Percentiles rank a stretch among this genome's conserved stretches.
Conservation (phyloP, 2,113 vertebrate species). For the Xerus inauris region DNA sequence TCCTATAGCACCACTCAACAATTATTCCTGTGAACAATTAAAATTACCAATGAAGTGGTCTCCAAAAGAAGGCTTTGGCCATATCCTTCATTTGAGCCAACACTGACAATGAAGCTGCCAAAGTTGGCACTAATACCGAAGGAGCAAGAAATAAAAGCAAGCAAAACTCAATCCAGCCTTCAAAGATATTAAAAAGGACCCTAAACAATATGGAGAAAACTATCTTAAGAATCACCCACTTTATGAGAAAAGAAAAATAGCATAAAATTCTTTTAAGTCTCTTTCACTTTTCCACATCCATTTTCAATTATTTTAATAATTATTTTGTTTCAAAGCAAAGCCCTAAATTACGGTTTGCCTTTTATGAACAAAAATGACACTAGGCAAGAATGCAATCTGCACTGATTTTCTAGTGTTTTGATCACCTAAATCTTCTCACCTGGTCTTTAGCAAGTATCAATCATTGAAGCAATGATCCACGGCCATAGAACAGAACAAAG, state of each 20-base stretch:
- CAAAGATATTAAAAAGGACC: slow-evolving; percentile 59
- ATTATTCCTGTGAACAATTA: slow-evolving; percentile 68
- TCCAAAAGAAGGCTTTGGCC: slow-evolving; percentile 61
- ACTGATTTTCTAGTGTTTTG: slow-evolving; percentile 33
- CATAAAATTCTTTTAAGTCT: slow-evolving; percentile 7
- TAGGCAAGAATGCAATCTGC: slow-evolving; percentile 14
- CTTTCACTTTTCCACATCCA: slow-evolving; percentile 32
- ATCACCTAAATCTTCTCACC: slow-evolving; percentile 63
- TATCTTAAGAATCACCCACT: slow-evolving; percentile 23
- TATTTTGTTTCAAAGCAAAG: slow-evolving; percentile 59
- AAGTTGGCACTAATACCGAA: background rate
- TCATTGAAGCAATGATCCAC: slow-evolving; percentile 56
- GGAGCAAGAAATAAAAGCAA: slow-evolving; percentile 54
- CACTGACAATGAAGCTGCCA: slow-evolving; percentile 14
- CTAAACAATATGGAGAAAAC: slow-evolving; percentile 38
- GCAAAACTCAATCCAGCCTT: slow-evolving; percentile 26
- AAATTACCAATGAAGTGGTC: slow-evolving; percentile 63
- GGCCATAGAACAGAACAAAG: slow-evolving; percentile 47
- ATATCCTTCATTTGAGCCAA: slow-evolving; percentile 46
- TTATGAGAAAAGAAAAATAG: background rate
- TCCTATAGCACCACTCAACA: slow-evolving; percentile 56
- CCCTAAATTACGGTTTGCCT: slow-evolving; percentile 27
- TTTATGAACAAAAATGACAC: slow-evolving; percentile 32
- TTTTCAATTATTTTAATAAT: slow-evolving; percentile 59
- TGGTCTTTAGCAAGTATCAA: slow-evolving; percentile 56